A percentile compares a stretch with the other conserved stretches of the same genome.
These are phyloP conservation scores for Stercorarius parasiticus DNA, from an alignment of 2,113 vertebrate species.

Conservation along the genomic window DNA sequence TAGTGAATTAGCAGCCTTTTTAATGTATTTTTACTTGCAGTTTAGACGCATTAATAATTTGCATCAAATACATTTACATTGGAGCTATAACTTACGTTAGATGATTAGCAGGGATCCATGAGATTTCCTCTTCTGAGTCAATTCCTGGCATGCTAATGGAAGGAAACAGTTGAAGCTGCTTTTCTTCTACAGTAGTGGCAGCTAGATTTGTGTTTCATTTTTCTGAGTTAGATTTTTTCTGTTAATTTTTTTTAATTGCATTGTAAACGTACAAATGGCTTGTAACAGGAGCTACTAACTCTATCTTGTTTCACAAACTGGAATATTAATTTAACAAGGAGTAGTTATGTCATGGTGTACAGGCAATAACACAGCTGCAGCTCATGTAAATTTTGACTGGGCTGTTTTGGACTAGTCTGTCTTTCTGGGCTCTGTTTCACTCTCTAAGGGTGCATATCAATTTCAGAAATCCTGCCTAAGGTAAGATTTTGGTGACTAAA, in stretches of 20 bases:
- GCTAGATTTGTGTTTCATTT: neutral
- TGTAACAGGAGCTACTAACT: neutral
- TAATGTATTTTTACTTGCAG: neutral
- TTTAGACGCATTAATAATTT: neutral
- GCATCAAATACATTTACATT: neutral
- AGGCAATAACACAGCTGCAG: neutral
- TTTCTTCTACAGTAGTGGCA: neutral
- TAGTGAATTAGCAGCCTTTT: neutral
- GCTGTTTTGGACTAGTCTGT: neutral
- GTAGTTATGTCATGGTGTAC: neutral
- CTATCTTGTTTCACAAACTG: neutral
- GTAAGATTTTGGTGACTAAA: neutral
- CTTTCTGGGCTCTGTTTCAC: neutral
- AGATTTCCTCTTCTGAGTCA: neutral
- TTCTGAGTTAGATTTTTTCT: neutral
- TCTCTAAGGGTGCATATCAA: neutral
- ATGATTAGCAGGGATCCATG: neutral
- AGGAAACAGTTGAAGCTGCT: neutral
- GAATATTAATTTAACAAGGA: neutral
- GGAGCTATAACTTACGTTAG: neutral
- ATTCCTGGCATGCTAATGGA: neutral
- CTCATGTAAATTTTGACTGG: neutral
- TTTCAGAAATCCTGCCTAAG: neutral
- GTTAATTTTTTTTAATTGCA: neutral
- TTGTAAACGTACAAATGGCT: neutral